Evolutionary conservation across 2,113 vertebrate genomes (phyloP).

Genomic region (Tauraco erythrolophus): DNA sequence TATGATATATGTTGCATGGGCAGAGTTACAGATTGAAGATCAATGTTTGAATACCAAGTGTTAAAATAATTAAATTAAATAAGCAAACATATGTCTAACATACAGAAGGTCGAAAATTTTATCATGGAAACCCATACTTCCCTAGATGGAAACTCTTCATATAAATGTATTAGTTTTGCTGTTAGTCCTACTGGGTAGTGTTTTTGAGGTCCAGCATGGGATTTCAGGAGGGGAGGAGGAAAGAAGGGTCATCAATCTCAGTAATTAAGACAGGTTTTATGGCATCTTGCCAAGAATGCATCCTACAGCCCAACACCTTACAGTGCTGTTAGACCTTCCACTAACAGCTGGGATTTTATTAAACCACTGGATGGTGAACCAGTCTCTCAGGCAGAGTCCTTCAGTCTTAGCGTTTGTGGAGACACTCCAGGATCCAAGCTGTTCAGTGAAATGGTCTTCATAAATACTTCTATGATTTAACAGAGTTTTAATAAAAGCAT

Average conservation of each 20-base stretch:
- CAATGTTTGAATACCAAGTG: background rate
- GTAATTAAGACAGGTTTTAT: background rate
- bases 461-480: background rate
- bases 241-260: background rate
- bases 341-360: background rate
- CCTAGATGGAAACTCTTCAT: background rate
- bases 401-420: background rate
- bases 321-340: background rate
- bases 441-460: background rate
- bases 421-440: background rate
- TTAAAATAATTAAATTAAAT: background rate
- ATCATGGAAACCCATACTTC: background rate
- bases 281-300: background rate
- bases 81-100: background rate
- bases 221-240: background rate
- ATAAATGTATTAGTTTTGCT: background rate
- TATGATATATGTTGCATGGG: rapidly evolving
- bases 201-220: background rate
- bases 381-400: background rate
- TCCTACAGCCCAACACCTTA: background rate
- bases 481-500: background rate
- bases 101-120: background rate
- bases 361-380: background rate
- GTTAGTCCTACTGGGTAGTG: background rate
- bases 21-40: background rate